Percentiles rank a stretch among this genome's conserved stretches.
phyloP scores from a whole-genome alignment of 2,888 invertebrate species.

The Agrochola litura region DNA sequence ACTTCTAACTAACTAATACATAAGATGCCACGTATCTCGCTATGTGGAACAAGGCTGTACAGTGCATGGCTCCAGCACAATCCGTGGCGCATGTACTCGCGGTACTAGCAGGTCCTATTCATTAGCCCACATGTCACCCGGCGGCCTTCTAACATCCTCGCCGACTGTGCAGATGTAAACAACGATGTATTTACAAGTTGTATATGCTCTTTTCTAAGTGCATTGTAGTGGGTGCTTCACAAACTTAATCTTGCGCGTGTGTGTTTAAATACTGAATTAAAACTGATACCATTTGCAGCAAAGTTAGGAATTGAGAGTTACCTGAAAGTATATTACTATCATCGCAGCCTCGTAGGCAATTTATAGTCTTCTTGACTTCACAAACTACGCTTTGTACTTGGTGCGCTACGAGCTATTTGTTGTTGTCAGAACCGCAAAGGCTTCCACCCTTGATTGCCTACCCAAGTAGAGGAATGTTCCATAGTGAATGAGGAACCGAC shows the following conservation, averaged over 20 bases:
- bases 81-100: neutral
- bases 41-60: constrained; percentile 45
- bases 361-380: neutral
- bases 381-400: neutral
- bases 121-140: neutral
- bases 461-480: neutral
- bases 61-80: constrained; percentile 1
- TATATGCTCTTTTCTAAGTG: neutral
- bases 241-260: too few species aligned
- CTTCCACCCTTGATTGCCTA: neutral
- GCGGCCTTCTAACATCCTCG: constrained; percentile 25
- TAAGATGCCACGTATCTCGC: constrained; percentile 20
- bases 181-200: neutral
- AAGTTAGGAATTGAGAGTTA: neutral
- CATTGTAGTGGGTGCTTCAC: neutral
- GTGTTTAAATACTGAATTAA: neutral
- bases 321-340: neutral
- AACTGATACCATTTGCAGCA: neutral
- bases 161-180: constrained; percentile 20
- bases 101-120: neutral
- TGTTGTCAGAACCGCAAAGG: neutral
- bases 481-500: neutral
- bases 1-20: constrained; percentile 12
- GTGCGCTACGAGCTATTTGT: neutral
- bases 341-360: neutral